Evolutionary conservation across 2,113 vertebrate species (phyloP), one percentile per base, ranked within the genome.

Genomic region (Austrofundulus limnaeus): DNA sequence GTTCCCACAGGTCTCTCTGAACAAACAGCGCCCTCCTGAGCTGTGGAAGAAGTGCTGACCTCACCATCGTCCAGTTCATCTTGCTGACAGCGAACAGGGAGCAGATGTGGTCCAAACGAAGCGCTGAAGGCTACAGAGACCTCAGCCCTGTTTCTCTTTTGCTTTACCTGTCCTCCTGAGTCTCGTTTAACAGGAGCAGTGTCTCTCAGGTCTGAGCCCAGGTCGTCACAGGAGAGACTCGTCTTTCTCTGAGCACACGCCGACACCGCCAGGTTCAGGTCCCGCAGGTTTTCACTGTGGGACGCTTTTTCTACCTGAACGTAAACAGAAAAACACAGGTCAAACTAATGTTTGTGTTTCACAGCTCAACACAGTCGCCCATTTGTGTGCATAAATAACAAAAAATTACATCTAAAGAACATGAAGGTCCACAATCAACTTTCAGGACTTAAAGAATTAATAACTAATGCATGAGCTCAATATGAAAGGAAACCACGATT

Each of bases 251-350:
- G 66, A 43, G 90, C 55, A 49, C 89, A 92, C 0, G 91, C 88
- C 70, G 70, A 81, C 55, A 96, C 61, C 0, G 97, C 95, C 72
- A 93, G 78, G 78, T 94, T 97, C 81, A 99, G 65, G 61, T 94
- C 95, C 61, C 61, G 85, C 84, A 97, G 93, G 82, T 98, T 98
- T 62, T 93, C 90, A 64, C 93, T 89, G 68, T 97, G 94, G 49
- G 94, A 93, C 6, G 89, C 82, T 64, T 90, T 90, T 57, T 90
- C 92, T 39, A 84, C 93, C 97, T 99, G 86, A n/a, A n/a, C n/a
- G n/a, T n/a, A n/a, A n/a, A n/a, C n/a, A n/a, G n/a, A n/a, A n/a
- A n/a, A n/a, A n/a, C n/a, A n/a, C n/a, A n/a, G n/a, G n/a, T n/a
- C n/a, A n/a, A n/a, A n/a, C n/a, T n/a, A n/a, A n/a, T n/a, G n/a